Evolutionary conservation across 2,797 vertebrate species (phyloP).

Genomic region (Anomalospiza imberbis): DNA sequence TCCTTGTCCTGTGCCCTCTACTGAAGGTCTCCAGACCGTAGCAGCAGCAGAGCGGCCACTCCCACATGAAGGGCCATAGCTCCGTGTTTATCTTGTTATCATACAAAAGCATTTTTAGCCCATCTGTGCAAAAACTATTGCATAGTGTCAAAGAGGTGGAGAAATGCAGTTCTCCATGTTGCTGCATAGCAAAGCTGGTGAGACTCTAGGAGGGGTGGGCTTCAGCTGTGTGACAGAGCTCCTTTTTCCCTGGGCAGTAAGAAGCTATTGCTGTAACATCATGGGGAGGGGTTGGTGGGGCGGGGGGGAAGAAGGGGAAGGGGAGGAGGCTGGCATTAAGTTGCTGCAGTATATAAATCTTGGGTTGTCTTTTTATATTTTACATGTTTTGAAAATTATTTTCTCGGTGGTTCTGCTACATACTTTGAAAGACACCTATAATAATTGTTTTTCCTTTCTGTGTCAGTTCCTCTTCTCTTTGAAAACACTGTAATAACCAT

Average conservation of each 20-base stretch:
- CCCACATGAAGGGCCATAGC: neutral
- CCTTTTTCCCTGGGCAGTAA: constrained; percentile 18
- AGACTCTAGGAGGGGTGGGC: neutral
- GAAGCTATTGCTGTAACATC: neutral
- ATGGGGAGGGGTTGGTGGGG: too few species aligned
- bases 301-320: neutral
- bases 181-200: neutral
- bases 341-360: neutral
- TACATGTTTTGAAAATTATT: neutral
- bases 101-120: neutral
- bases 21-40: neutral
- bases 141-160: neutral
- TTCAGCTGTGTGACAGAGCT: constrained; percentile 18
- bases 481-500: neutral
- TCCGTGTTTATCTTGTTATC: neutral
- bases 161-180: neutral
- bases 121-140: neutral
- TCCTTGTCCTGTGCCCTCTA: neutral
- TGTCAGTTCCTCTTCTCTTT: neutral
- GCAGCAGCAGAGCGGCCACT: neutral
- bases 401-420: neutral
- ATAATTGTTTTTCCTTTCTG: neutral
- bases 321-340: neutral
- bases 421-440: neutral
- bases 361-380: neutral